Conservation (phyloP, 2,113 vertebrate species). For the Notechis scutatus region DNA sequence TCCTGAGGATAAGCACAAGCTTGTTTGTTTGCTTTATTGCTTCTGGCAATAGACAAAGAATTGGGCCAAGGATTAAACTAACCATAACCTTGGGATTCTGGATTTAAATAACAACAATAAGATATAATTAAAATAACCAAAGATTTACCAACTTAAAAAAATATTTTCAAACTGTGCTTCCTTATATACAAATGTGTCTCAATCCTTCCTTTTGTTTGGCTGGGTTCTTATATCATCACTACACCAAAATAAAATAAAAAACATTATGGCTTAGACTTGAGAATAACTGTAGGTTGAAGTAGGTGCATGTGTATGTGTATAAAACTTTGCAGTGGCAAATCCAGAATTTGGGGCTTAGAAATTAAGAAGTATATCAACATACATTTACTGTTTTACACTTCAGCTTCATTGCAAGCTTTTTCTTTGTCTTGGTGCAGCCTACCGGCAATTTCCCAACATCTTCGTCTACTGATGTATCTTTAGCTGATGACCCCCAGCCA, state of each 20-base stretch:
- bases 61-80: not conserved
- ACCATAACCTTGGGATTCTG: not conserved
- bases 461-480: constrained; percentile 70
- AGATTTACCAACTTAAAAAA: not conserved
- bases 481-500: constrained; percentile 75
- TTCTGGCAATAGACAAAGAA: not conserved
- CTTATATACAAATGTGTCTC: not conserved
- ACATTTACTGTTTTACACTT: not conserved
- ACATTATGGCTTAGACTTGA: not conserved
- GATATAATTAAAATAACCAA: not conserved
- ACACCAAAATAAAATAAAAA: not conserved
- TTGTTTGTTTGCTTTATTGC: not conserved
- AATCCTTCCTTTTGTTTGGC: not conserved
- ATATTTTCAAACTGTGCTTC: not conserved
- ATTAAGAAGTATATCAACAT: not conserved
- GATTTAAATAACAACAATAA: not conserved
- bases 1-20: not conserved
- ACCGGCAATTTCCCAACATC: constrained; percentile 67
- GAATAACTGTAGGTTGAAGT: not conserved
- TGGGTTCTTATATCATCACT: not conserved
- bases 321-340: not conserved
- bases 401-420: constrained; percentile 13
- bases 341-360: not conserved
- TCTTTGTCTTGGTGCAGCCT: constrained; percentile 66
- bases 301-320: not conserved